These are phyloP conservation scores for Epirrita christyi DNA, from an alignment of 2,888 invertebrate genomes.

Conservation along the genomic window DNA sequence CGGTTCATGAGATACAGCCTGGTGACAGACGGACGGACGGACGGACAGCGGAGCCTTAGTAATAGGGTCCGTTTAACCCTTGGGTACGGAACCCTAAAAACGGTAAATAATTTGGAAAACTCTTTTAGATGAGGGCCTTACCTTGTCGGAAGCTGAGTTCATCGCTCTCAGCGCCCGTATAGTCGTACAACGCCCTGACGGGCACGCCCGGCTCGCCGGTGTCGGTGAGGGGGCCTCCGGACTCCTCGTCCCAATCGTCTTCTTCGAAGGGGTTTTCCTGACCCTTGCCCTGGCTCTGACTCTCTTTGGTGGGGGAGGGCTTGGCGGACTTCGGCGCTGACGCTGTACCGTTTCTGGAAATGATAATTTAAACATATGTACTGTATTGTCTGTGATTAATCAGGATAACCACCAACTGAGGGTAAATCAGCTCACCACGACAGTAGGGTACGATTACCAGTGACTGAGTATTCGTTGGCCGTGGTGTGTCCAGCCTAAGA, in stretches of 20 bases:
- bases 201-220: conserved; percentile 97
- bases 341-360: conserved; percentile 75
- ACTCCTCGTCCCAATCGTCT: conserved; percentile 93
- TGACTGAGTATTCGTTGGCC: too few species aligned
- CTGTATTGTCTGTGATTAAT: too few species aligned
- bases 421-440: too few species aligned
- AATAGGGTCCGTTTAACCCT: too few species aligned
- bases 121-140: conserved; percentile 67
- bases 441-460: too few species aligned
- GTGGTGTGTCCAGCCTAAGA: too few species aligned
- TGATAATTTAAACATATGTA: neutral
- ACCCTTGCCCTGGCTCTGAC: conserved; percentile 43
- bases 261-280: conserved; percentile 94
- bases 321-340: conserved; percentile 67
- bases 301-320: conserved; percentile 69
- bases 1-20: too few species aligned
- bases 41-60: too few species aligned
- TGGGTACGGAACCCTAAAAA: too few species aligned
- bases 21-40: too few species aligned
- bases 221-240: conserved; percentile 94
- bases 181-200: conserved; percentile 97
- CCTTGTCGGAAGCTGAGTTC: conserved; percentile 98
- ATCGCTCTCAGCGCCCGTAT: conserved; percentile 98
- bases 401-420: too few species aligned
- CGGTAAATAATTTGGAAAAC: too few species aligned